Evolutionary conservation across 2,113 vertebrate species (phyloP).

Genomic region (Laticauda colubrina): DNA sequence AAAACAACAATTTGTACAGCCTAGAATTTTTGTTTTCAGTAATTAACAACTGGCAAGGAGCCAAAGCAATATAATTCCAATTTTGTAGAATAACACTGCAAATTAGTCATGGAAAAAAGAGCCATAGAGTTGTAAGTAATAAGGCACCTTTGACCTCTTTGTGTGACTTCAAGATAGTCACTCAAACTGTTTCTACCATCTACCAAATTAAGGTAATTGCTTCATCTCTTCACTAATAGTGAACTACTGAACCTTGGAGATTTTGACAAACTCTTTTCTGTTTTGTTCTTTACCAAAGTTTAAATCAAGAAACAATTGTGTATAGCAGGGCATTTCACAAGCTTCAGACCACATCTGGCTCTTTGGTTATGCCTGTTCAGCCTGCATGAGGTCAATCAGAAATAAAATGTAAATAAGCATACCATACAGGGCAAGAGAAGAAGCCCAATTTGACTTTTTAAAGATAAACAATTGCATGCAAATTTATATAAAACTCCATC

Average conservation of each 20-base stretch:
- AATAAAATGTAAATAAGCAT: background rate
- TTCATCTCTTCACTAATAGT: constrained; percentile 21
- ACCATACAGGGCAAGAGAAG: background rate
- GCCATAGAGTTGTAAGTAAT: background rate
- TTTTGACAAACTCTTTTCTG: constrained; percentile 14
- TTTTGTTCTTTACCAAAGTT: background rate
- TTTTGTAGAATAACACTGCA: background rate
- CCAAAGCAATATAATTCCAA: constrained; percentile 11
- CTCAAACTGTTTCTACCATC: constrained; percentile 4
- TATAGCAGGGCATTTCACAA: background rate
- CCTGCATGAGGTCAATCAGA: background rate
- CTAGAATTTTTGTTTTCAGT: constrained; percentile 1
- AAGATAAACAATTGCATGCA: background rate
- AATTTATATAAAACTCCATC: background rate
- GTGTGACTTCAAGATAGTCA: background rate
- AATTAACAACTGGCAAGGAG: constrained; percentile 2
- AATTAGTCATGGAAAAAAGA: background rate
- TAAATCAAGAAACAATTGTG: background rate
- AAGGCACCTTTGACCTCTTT: background rate
- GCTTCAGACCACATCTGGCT: background rate
- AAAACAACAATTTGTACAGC: background rate
- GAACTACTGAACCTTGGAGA: background rate
- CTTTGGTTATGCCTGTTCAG: background rate
- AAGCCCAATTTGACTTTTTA: background rate
- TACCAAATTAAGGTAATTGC: constrained; percentile 16